Conservation (phyloP, 2,888 invertebrate genomes). For the Helleia helle region DNA sequence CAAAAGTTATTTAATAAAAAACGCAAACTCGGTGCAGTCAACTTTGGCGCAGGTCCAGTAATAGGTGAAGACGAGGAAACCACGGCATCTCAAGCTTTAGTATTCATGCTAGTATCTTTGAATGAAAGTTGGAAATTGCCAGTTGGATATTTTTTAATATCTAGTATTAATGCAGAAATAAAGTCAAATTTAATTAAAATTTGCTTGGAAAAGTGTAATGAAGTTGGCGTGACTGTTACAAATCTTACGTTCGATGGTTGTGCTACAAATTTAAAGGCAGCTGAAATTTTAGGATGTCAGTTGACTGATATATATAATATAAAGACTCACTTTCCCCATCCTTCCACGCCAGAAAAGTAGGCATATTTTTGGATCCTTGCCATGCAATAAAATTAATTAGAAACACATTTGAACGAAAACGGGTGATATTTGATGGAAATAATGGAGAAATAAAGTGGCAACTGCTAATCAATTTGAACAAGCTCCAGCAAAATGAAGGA, state of each 20-base stretch:
- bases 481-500: constrained; percentile 1
- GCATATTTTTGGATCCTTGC: constrained; percentile 23
- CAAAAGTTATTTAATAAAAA: constrained; percentile 10
- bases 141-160: constrained; percentile 30
- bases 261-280: constrained; percentile 19
- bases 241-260: constrained; percentile 24
- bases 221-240: constrained; percentile 20
- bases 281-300: constrained; percentile 22
- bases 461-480: neutral
- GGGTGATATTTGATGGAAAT: constrained; percentile 11
- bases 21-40: constrained; percentile 6
- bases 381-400: constrained; percentile 22
- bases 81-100: constrained; percentile 19
- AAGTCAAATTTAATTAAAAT: constrained; percentile 24
- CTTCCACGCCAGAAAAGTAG: constrained; percentile 18
- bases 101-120: constrained; percentile 27
- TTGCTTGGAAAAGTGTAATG: constrained; percentile 23
- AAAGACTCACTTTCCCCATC: constrained; percentile 14
- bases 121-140: constrained; percentile 32
- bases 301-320: constrained; percentile 11
- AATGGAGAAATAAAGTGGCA: neutral
- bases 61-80: constrained; percentile 13
- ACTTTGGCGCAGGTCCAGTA: constrained; percentile 13
- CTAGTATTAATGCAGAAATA: constrained; percentile 23
- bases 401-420: constrained; percentile 21